A percentile compares a stretch with the other conserved stretches of the same genome.
Evolutionary conservation across 2,113 vertebrate species (phyloP).

Genomic region (Hemichromis elongatus): DNA sequence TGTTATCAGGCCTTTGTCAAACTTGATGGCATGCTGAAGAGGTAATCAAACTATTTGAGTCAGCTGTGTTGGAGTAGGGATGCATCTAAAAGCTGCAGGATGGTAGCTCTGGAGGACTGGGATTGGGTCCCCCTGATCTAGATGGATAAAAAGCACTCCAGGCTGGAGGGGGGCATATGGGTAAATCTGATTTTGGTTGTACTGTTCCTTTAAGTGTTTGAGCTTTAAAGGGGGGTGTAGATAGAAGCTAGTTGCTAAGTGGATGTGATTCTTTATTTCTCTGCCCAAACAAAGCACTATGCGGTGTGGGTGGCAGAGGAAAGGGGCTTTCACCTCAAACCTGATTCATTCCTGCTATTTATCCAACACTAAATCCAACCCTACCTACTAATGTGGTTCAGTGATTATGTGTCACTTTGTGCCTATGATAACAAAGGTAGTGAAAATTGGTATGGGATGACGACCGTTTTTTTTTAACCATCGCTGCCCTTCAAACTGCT

Average conservation of each 20-base stretch:
- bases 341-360: background rate
- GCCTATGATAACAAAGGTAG: background rate
- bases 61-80: too few species aligned
- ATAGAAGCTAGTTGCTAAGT: conserved; percentile 44
- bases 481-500: conserved; percentile 6
- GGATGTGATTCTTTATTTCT: conserved; percentile 54
- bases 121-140: too few species aligned
- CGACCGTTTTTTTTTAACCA: background rate
- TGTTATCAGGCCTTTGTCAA: too few species aligned
- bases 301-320: conserved; percentile 10
- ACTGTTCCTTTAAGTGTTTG: background rate
- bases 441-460: background rate
- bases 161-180: background rate
- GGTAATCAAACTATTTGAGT: too few species aligned
- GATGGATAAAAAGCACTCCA: background rate
- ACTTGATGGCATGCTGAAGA: too few species aligned
- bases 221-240: background rate
- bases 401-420: background rate
- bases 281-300: conserved; percentile 2
- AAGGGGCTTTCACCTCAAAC: conserved; percentile 1
- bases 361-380: background rate
- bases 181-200: background rate
- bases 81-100: too few species aligned
- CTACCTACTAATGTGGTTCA: background rate
- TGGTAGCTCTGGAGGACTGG: too few species aligned